Conservation (phyloP, 2,113 vertebrate genomes). For the Danionella cerebrum region DNA sequence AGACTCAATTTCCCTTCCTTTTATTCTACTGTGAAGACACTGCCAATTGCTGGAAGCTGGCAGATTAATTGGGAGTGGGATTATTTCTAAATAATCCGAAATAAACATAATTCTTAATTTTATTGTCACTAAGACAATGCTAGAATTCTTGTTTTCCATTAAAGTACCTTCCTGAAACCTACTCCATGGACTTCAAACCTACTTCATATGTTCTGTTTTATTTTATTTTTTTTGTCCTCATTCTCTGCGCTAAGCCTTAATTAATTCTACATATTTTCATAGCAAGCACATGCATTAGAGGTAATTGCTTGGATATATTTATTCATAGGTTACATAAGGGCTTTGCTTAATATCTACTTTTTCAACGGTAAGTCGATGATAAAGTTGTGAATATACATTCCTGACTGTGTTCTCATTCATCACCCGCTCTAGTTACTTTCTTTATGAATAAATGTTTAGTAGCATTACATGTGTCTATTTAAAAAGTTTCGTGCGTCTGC, state of each 20-base stretch:
- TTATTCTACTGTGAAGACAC: constrained; percentile 40
- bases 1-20: constrained; percentile 28
- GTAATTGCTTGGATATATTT: background rate
- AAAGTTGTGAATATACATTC: background rate
- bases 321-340: background rate
- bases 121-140: constrained; percentile 27
- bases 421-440: constrained; percentile 24
- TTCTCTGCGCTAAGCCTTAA: background rate
- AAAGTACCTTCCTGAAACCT: no score
- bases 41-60: constrained; percentile 38
- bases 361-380: constrained; percentile 56
- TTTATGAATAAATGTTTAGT: background rate
- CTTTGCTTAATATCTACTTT: background rate
- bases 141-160: constrained; percentile 23
- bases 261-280: background rate
- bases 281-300: background rate
- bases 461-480: background rate
- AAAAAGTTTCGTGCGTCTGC: constrained; percentile 22
- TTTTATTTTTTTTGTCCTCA: background rate
- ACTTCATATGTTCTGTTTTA: no score
- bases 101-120: background rate
- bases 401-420: constrained; percentile 24
- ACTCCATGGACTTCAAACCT: no score
- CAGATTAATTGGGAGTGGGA: constrained; percentile 33
- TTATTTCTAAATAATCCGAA: constrained; percentile 37